A percentile compares a stretch with the other conserved stretches of the same genome.
Conservation (phyloP, 2,888 invertebrate genomes). For the Metalampra italica region DNA sequence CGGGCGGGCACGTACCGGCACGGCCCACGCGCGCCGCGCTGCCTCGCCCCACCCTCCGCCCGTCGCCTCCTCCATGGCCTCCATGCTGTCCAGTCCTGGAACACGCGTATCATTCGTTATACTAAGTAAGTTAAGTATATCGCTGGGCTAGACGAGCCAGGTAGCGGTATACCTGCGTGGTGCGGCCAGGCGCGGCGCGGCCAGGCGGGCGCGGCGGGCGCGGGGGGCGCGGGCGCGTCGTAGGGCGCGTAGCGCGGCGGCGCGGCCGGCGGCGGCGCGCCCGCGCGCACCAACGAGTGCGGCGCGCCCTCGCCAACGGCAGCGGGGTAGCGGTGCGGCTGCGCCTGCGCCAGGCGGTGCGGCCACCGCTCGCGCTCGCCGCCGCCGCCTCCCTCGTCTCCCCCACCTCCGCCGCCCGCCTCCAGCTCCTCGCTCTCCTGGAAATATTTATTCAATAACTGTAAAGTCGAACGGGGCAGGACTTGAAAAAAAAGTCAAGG, state of each 20-base stretch:
- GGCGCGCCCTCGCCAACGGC: conserved; percentile 27
- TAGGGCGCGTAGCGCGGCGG: conserved; percentile 34
- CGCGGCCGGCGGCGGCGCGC: conserved; percentile 29
- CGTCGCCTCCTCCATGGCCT: conserved; percentile 22
- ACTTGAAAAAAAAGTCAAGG: too few relatives aligned
- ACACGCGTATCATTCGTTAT: not conserved
- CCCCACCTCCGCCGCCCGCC: conserved; percentile 10
- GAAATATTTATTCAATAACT: not conserved
- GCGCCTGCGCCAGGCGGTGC: conserved; percentile 64
- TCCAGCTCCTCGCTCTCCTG: conserved; percentile 22
- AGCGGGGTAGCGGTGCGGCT: conserved; percentile 49
- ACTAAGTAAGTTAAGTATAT: too few relatives aligned
- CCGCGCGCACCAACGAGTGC: conserved; percentile 79
- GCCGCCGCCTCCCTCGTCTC: conserved; percentile 10
- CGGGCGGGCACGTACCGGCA: conserved; percentile 27
- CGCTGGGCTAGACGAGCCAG: not conserved
- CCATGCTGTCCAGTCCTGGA: conserved; percentile 20
- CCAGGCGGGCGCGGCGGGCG: conserved; percentile 19
- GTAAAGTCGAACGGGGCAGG: too few relatives aligned
- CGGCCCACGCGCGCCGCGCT: conserved; percentile 40
- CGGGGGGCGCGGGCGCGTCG: conserved; percentile 28
- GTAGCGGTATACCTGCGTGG: not conserved
- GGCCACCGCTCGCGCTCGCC: conserved; percentile 46
- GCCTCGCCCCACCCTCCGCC: conserved; percentile 13
- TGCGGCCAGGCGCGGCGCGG: conserved; percentile 19